These are phyloP conservation scores for Anniella stebbinsi DNA, from an alignment of 2,797 vertebrate species.

Conservation along the genomic window DNA sequence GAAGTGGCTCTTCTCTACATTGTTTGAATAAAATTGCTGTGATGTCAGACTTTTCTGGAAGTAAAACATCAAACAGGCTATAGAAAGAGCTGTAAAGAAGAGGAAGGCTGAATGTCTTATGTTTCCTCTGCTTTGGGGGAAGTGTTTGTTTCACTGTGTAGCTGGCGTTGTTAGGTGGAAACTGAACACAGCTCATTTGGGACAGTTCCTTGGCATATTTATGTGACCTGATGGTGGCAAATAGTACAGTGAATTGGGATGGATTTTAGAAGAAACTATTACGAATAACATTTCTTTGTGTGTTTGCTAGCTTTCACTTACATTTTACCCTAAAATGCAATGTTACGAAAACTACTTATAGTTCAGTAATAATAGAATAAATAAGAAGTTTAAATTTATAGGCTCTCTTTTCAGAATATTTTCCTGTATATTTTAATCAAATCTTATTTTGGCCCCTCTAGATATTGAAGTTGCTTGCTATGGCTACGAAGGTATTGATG, in stretches of 20 bases:
- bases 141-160: not conserved
- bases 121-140: not conserved
- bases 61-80: not conserved
- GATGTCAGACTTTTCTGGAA: not conserved
- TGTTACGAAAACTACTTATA: not conserved
- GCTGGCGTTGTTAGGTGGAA: not conserved
- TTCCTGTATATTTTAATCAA: not conserved
- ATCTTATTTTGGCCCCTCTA: slow-evolving; percentile 68
- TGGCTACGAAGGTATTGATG: slow-evolving; percentile 98
- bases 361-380: not conserved
- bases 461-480: slow-evolving; percentile 99
- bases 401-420: not conserved
- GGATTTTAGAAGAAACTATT: not conserved
- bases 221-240: not conserved
- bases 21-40: not conserved
- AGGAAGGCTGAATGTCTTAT: not conserved
- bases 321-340: not conserved
- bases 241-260: not conserved
- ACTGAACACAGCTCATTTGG: not conserved
- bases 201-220: not conserved
- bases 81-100: not conserved
- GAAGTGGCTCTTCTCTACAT: not conserved
- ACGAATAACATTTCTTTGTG: not conserved
- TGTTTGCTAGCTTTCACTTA: not conserved
- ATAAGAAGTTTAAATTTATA: not conserved